These are phyloP conservation scores for Lota lota DNA, from an alignment of 2,113 vertebrate genomes.

Conservation along the genomic window DNA sequence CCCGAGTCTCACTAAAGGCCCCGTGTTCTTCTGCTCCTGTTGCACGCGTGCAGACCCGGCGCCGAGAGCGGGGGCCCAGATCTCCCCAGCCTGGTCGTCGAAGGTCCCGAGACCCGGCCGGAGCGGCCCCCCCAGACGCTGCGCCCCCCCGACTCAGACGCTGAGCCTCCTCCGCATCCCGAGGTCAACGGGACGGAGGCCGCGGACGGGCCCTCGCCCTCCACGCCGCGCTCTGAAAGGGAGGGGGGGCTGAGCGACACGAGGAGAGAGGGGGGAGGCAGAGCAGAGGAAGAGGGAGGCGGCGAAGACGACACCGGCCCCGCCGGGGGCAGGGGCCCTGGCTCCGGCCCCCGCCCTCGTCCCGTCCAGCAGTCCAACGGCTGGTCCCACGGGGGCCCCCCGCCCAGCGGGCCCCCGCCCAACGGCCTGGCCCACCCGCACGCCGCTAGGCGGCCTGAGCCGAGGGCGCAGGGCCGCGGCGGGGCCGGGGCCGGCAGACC, in stretches of 20 bases:
- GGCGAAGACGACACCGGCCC: conserved; percentile 1
- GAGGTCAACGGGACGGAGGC: conserved; percentile 58
- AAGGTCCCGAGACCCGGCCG: conserved; percentile 38
- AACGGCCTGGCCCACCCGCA: conserved; percentile 43
- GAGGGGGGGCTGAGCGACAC: conserved; percentile 21
- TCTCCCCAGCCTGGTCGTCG: conserved; percentile 48
- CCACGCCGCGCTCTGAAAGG: conserved; percentile 28
- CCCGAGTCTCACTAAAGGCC: too few species aligned
- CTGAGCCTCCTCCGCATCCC: conserved; percentile 12
- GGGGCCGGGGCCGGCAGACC: conserved; percentile 24
- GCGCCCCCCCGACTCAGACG: conserved; percentile 31
- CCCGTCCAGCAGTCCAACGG: conserved; percentile 78
- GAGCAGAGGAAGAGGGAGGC: conserved; percentile 19
- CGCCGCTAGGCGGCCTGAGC: conserved; percentile 19
- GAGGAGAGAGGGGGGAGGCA: conserved; percentile 22
- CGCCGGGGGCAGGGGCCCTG: not conserved
- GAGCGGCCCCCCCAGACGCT: too few species aligned
- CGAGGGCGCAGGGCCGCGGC: conserved; percentile 36
- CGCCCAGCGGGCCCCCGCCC: too few species aligned
- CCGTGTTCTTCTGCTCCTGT: not conserved
- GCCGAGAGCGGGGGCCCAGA: conserved; percentile 73
- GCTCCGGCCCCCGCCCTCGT: conserved; percentile 9
- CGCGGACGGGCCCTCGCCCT: conserved; percentile 21
- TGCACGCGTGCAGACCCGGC: conserved; percentile 56
- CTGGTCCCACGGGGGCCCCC: conserved; percentile 54